Evolutionary conservation across 2,888 invertebrate species (phyloP).

Genomic region (Acrobasis repandana): DNA sequence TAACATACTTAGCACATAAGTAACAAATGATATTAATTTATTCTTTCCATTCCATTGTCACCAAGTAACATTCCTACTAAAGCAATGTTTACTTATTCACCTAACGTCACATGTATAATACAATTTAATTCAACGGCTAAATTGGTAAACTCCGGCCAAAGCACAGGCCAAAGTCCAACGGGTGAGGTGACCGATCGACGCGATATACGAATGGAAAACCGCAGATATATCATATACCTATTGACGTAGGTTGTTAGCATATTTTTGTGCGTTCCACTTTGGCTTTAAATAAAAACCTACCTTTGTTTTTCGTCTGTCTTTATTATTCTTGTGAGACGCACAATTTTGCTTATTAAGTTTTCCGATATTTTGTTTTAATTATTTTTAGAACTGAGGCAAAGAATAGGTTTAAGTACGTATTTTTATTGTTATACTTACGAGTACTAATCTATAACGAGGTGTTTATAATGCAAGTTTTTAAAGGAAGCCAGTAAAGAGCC

Average conservation of each 20-base stretch:
- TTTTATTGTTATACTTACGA: too few species aligned
- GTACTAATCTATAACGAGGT: too few species aligned
- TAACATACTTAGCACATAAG: neutral
- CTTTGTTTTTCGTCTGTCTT: neutral
- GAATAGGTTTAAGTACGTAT: too few species aligned
- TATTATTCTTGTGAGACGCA: neutral
- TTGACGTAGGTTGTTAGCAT: neutral
- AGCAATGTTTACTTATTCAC: neutral
- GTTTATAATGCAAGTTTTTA: too few species aligned
- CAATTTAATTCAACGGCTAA: neutral
- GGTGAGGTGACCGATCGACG: slow-evolving; percentile 5
- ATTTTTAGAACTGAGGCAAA: too few species aligned
- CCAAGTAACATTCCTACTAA: neutral
- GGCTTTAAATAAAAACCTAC: neutral
- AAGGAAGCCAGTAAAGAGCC: too few species aligned
- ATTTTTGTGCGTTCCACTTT: neutral
- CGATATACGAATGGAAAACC: neutral
- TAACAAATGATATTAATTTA: neutral
- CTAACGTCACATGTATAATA: neutral
- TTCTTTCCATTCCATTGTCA: neutral
- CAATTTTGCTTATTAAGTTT: neutral
- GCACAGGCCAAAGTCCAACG: slow-evolving; percentile 4
- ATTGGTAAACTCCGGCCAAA: slow-evolving; percentile 5
- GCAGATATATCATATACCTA: neutral
- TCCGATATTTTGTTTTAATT: too few species aligned